Conservation (phyloP, 2,797 vertebrate genomes). For the Enteromius unitaeniatus region DNA sequence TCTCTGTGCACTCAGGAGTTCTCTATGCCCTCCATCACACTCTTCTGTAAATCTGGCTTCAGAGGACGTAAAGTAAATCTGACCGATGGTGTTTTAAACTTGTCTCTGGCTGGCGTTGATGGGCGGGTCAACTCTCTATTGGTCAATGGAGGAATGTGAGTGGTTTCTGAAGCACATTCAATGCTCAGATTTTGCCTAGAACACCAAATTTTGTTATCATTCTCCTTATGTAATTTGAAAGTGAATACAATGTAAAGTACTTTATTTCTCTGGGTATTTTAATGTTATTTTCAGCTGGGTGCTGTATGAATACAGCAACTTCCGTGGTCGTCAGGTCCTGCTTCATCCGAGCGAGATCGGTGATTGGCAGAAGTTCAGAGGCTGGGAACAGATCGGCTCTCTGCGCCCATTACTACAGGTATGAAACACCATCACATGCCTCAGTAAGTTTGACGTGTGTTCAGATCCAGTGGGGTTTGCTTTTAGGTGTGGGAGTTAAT, state of each 20-base stretch:
- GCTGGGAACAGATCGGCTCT: conserved; percentile 86
- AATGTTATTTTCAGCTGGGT: conserved; percentile 83
- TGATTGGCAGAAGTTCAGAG: conserved; percentile 81
- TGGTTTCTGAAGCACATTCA: conserved; percentile 54
- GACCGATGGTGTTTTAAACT: conserved; percentile 77
- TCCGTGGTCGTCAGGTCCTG: conserved; percentile 88
- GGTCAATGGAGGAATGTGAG: conserved; percentile 92
- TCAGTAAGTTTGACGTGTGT: neutral
- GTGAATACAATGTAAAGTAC: neutral
- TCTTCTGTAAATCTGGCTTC: conserved; percentile 87
- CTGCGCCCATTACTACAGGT: conserved; percentile 92
- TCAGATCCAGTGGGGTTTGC: conserved; percentile 5
- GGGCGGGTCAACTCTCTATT: conserved; percentile 84
- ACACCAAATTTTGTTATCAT: too few species aligned
- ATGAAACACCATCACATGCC: conserved; percentile 18
- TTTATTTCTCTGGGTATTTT: conserved; percentile 5
- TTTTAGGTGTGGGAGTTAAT: conserved; percentile 25
- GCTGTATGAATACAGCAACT: conserved; percentile 87
- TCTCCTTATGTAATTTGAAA: neutral
- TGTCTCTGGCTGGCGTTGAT: conserved; percentile 82
- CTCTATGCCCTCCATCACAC: conserved; percentile 85
- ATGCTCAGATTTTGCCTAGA: neutral
- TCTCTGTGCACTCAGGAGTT: conserved; percentile 80
- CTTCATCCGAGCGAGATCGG: conserved; percentile 81
- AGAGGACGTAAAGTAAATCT: conserved; percentile 85